phyloP scores from a whole-genome alignment of 30 jellyfish, hydroid and myxozoan species.

The Phacellophora camtschatica region DNA sequence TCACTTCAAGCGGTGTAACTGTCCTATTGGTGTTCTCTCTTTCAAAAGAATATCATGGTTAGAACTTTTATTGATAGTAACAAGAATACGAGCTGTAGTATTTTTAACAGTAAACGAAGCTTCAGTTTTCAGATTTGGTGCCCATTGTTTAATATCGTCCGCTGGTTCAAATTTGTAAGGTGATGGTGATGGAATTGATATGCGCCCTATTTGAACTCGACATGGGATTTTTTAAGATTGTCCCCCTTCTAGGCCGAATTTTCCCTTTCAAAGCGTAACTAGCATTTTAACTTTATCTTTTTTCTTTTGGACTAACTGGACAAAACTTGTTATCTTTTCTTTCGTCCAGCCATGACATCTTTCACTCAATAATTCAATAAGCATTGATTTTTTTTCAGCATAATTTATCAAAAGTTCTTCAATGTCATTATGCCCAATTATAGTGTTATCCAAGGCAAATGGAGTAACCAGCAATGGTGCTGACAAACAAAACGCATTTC shows the following conservation, averaged over 20 bases:
- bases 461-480: conserved; percentile 29
- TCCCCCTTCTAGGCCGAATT: not conserved
- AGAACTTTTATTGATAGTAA: not conserved
- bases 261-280: not conserved
- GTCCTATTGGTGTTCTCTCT: not conserved
- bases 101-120: not conserved
- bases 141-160: not conserved
- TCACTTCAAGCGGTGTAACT: not conserved
- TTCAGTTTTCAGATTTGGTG: not conserved
- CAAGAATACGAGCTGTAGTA: not conserved
- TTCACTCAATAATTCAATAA: not conserved
- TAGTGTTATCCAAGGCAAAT: not conserved
- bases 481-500: not conserved
- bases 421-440: conserved; percentile 23
- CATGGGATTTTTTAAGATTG: not conserved
- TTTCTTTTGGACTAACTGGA: not conserved
- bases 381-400: not conserved
- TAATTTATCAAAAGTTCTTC: not conserved
- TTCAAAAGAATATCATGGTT: not conserved
- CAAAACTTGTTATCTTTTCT: not conserved
- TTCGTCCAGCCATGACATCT: not conserved
- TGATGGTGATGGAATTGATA: not conserved
- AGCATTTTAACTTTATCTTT: not conserved
- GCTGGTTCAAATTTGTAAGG: not conserved
- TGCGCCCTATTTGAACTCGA: not conserved